Evolutionary conservation across 2,113 vertebrate genomes (phyloP).

Genomic region (Xiphophorus maculatus): DNA sequence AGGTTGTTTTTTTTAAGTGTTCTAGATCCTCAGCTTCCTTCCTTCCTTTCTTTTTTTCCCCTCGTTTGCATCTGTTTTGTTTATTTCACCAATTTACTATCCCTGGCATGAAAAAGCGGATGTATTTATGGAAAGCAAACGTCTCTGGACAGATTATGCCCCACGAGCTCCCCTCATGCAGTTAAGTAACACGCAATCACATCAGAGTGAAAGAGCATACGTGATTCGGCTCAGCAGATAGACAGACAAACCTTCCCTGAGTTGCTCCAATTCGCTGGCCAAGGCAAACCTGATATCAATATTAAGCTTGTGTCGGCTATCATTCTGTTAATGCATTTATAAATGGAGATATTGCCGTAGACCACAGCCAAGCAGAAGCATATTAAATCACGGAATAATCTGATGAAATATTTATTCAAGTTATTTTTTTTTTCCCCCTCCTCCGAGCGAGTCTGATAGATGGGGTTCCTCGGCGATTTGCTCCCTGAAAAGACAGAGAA

Average conservation of each 20-base stretch:
- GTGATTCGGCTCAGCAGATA: slow-evolving; percentile 52
- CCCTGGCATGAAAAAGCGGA: neutral
- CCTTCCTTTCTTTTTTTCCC: neutral
- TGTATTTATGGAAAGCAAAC: neutral
- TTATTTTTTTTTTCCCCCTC: slow-evolving; percentile 61
- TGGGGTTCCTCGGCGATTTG: slow-evolving; percentile 49
- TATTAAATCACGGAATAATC: slow-evolving; percentile 78
- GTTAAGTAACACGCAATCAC: slow-evolving; percentile 8
- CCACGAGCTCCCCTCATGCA: slow-evolving; percentile 1
- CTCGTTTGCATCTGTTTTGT: neutral
- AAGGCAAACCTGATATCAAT: slow-evolving; percentile 56
- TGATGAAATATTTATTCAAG: slow-evolving; percentile 79
- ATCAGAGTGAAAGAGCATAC: slow-evolving; percentile 15
- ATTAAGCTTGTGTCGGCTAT: slow-evolving; percentile 63
- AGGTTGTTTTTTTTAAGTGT: neutral
- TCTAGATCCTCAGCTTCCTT: neutral
- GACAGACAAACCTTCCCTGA: slow-evolving; percentile 36
- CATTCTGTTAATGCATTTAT: slow-evolving; percentile 77
- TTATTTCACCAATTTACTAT: slow-evolving; percentile 3
- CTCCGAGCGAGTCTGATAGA: slow-evolving; percentile 52
- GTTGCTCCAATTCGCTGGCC: slow-evolving; percentile 39
- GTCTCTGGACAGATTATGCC: slow-evolving; percentile 27
- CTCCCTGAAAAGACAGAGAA: slow-evolving; percentile 27
- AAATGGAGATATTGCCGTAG: slow-evolving; percentile 75
- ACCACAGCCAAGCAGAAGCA: slow-evolving; percentile 66